phyloP scores from a whole-genome alignment of 2,797 vertebrate species.

The Cossypha caffra region DNA sequence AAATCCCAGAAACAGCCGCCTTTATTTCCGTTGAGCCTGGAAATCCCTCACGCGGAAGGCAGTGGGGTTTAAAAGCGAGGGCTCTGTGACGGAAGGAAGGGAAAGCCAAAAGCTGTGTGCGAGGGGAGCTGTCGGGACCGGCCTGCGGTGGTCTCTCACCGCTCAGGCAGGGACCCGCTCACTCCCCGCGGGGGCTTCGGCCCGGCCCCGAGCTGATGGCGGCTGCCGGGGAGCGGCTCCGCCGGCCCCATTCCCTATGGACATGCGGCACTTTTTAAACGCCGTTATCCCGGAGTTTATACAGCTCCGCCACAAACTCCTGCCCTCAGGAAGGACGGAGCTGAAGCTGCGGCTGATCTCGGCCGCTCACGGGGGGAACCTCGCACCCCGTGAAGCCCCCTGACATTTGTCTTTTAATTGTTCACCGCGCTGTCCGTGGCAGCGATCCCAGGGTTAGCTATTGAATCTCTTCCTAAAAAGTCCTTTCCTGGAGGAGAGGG shows the following conservation, averaged over 20 bases:
- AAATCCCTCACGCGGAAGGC: not conserved
- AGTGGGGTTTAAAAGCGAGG: not conserved
- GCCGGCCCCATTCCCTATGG: not conserved
- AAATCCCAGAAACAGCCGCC: not conserved
- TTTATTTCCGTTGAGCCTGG: not conserved
- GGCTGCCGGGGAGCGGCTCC: not conserved
- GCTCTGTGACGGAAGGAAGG: not conserved
- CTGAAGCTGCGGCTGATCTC: not conserved
- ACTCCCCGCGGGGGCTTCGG: not conserved
- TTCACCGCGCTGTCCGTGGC: not conserved
- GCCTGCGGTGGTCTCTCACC: not conserved
- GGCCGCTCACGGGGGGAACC: not conserved
- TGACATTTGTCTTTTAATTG: constrained; percentile 29
- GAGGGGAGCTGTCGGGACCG: not conserved
- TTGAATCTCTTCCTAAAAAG: not conserved
- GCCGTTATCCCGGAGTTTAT: not conserved
- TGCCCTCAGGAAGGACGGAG: not conserved
- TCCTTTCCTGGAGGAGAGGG: not conserved
- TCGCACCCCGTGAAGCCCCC: not conserved
- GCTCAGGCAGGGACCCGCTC: not conserved
- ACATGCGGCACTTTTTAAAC: rapidly evolving
- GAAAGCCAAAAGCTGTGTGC: not conserved
- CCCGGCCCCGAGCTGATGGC: not conserved
- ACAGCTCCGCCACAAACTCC: not conserved
- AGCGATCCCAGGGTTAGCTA: not conserved